Evolutionary conservation across 2,113 vertebrate species (phyloP).

Genomic region (Anguilla rostrata): DNA sequence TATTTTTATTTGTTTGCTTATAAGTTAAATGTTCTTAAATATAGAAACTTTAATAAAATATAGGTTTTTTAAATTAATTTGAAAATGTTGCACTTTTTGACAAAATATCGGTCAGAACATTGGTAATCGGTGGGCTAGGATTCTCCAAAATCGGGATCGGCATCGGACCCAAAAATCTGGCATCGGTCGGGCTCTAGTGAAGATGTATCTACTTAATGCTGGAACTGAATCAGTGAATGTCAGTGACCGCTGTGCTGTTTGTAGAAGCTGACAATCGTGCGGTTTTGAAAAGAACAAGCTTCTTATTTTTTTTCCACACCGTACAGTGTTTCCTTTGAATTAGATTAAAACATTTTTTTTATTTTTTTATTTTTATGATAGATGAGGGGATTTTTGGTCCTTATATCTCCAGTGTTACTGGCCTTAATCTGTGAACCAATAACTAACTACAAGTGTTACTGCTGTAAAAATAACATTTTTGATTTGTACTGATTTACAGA

Average conservation of each 20-base stretch:
- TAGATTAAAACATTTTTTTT: no score
- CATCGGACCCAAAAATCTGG: no score
- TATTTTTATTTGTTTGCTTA: no score
- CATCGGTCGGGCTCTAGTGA: neutral
- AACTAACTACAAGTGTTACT: neutral
- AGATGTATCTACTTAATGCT: neutral
- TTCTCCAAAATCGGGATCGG: no score
- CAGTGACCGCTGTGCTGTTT: neutral
- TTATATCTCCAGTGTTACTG: neutral
- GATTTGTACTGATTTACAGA: neutral
- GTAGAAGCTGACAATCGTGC: neutral
- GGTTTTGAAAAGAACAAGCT: neutral
- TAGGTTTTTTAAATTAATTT: no score
- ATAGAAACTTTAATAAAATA: no score
- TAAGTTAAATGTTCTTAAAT: no score
- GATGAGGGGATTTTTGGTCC: neutral
- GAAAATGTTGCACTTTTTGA: no score
- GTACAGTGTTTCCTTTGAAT: neutral
- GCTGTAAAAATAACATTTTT: neutral
- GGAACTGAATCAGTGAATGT: neutral
- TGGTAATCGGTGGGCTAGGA: no score
- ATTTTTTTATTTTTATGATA: neutral
- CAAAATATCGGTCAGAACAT: no score
- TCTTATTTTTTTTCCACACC: neutral
- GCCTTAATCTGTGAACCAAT: neutral